Conservation (phyloP, 2,113 vertebrate species). For the Monarcha castaneiventris region DNA sequence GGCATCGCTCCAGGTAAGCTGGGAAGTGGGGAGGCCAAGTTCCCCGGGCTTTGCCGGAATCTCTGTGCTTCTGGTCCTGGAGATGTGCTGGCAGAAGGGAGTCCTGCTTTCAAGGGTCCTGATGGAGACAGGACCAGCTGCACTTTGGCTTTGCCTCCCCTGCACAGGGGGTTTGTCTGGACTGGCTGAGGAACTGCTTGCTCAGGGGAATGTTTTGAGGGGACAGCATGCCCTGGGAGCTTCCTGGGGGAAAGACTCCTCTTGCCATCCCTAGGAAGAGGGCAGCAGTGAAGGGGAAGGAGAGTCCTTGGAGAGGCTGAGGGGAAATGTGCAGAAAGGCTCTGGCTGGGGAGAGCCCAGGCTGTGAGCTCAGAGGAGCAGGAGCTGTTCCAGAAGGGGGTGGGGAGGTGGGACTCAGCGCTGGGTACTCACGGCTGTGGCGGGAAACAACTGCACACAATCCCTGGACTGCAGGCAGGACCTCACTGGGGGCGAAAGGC, state of each 20-base stretch:
- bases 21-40: background rate
- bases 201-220: background rate
- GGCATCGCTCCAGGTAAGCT: background rate
- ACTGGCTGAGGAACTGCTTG: background rate
- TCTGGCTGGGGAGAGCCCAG: background rate
- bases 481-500: accelerated
- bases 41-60: background rate
- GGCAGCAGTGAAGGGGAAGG: background rate
- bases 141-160: background rate
- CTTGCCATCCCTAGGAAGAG: background rate
- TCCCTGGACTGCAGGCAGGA: background rate
- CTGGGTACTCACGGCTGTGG: background rate
- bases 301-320: background rate
- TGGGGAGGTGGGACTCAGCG: background rate
- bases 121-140: background rate
- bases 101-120: background rate
- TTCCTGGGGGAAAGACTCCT: background rate
- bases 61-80: background rate
- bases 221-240: accelerated
- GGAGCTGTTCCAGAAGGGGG: background rate
- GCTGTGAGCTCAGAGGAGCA: background rate
- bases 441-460: accelerated
- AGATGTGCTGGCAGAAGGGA: background rate
- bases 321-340: background rate
- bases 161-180: background rate